Evolutionary conservation across 2,113 vertebrate species (phyloP).

Genomic region (Microcebus griseorufus): DNA sequence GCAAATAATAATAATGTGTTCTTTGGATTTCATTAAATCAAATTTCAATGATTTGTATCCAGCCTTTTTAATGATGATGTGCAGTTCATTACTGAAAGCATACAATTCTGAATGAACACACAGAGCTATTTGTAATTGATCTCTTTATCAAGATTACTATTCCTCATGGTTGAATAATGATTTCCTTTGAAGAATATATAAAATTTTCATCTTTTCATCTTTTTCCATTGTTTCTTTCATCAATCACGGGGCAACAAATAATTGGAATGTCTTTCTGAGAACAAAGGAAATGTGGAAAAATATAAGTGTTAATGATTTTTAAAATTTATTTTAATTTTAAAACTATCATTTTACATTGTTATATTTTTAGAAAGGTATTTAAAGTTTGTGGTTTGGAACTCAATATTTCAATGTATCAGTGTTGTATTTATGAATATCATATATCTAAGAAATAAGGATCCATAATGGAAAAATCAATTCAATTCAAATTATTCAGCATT

Average conservation of each 20-base stretch:
- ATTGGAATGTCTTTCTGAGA: neutral
- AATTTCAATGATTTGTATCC: neutral
- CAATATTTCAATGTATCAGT: neutral
- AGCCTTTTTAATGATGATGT: neutral
- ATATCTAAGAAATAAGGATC: neutral
- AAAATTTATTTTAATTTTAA: neutral
- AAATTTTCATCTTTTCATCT: neutral
- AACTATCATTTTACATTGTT: neutral
- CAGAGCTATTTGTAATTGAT: slow-evolving; percentile 33
- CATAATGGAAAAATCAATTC: neutral
- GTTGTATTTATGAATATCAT: neutral
- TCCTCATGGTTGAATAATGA: slow-evolving; percentile 19
- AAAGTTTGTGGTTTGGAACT: neutral
- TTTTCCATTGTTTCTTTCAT: slow-evolving; percentile 21
- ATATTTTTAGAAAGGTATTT: neutral
- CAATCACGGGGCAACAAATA: slow-evolving; percentile 4
- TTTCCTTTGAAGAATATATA: neutral
- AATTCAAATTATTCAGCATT: neutral
- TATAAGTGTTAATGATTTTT: neutral
- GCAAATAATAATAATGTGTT: slow-evolving; percentile 5
- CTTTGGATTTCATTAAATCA: neutral
- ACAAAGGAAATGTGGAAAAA: neutral
- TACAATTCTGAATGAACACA: neutral
- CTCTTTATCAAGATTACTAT: slow-evolving; percentile 36
- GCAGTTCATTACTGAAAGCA: neutral